A percentile compares a stretch with the other conserved stretches of the same genome.
Conservation (phyloP, 2,113 vertebrate genomes). For the Cygnus buccinator region DNA sequence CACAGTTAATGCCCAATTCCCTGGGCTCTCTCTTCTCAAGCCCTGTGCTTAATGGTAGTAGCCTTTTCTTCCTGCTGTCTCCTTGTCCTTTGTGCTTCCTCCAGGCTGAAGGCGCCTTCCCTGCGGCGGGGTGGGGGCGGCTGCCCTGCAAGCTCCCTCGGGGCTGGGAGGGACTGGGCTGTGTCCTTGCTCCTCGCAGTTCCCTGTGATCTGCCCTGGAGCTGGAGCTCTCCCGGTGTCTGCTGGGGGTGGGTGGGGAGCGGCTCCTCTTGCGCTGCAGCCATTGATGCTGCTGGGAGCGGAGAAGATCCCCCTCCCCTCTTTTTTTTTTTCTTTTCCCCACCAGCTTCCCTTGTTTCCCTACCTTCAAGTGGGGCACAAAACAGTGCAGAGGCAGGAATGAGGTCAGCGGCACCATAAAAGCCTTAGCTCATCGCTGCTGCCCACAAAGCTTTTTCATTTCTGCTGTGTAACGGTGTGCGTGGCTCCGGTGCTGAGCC, state of each 20-base stretch:
- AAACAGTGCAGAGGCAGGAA: not conserved
- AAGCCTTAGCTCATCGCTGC: not conserved
- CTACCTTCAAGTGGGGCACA: not conserved
- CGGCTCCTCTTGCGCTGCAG: not conserved
- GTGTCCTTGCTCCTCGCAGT: not conserved
- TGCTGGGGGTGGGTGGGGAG: not conserved
- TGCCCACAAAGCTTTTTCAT: not conserved
- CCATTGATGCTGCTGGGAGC: not conserved
- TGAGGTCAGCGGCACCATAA: not conserved
- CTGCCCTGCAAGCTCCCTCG: fast-evolving
- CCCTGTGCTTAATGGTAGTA: not conserved
- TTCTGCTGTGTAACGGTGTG: slow-evolving; percentile 51
- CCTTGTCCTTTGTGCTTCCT: not conserved
- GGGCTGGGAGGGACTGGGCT: not conserved
- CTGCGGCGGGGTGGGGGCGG: not conserved
- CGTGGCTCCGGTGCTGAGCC: not conserved
- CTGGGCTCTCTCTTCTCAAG: not conserved
- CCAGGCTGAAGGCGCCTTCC: not conserved
- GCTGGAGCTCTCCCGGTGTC: too few relatives aligned
- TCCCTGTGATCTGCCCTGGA: too few relatives aligned
- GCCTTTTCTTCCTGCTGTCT: not conserved
- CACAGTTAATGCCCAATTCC: not conserved
- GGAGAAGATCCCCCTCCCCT: not conserved
- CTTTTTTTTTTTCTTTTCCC: not conserved
- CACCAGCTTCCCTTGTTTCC: not conserved